Conservation (phyloP, 2,797 vertebrate species). For the Scarus forsteni region DNA sequence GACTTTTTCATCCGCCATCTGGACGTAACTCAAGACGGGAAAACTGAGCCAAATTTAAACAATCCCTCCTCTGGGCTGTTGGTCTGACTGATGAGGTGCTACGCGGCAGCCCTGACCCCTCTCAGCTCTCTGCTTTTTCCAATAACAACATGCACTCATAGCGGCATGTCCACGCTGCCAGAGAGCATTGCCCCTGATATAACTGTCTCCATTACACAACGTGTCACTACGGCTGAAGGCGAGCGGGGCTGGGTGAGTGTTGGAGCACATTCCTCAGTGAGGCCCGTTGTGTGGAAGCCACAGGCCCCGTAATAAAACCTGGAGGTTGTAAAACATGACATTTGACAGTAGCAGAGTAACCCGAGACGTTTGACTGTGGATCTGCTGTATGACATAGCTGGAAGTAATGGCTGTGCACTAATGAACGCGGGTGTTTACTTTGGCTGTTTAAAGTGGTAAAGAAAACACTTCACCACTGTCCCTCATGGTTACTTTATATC, state of each 20-base stretch:
- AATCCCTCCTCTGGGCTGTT: conserved; percentile 65
- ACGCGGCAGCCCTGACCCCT: conserved; percentile 69
- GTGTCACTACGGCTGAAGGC: conserved; percentile 38
- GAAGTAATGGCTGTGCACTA: conserved; percentile 58
- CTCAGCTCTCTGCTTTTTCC: conserved; percentile 73
- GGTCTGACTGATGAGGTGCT: conserved; percentile 84
- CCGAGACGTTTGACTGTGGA: conserved; percentile 70
- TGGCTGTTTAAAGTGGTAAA: conserved; percentile 54
- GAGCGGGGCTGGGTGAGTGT: conserved; percentile 26
- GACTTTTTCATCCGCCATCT: conserved; percentile 70
- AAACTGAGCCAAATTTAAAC: conserved; percentile 74
- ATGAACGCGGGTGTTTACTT: conserved; percentile 65
- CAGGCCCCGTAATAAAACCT: conserved; percentile 68
- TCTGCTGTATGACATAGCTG: conserved; percentile 56
- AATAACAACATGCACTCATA: conserved; percentile 68
- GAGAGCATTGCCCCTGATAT: conserved; percentile 62
- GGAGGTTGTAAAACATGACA: conserved; percentile 71
- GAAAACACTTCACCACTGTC: conserved; percentile 49
- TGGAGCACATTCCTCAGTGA: conserved; percentile 64
- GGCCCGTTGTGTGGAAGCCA: conserved; percentile 63
- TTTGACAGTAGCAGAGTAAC: conserved; percentile 75
- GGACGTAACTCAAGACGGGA: conserved; percentile 74
- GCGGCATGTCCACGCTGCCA: conserved; percentile 65
- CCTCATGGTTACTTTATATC: conserved; percentile 53
- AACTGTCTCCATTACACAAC: conserved; percentile 69